phyloP scores from a whole-genome alignment of 1,140 invertebrate species.

The Octopus bimaculoides region DNA sequence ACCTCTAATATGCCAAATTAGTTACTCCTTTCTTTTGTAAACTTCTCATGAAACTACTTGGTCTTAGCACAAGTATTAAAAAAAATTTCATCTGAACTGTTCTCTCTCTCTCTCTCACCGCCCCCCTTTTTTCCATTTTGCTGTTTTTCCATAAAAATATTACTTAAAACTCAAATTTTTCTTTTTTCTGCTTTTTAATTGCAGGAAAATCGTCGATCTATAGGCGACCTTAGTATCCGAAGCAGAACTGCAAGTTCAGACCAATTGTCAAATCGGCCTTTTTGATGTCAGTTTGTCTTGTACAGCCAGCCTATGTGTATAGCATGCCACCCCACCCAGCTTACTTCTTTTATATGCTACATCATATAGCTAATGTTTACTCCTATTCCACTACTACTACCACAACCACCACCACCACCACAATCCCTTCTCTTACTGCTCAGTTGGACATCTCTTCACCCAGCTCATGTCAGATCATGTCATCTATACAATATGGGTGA shows the following conservation, averaged over 20 bases:
- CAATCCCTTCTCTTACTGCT: conserved; percentile 20
- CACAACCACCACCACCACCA: conserved; percentile 11
- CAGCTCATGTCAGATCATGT: conserved; percentile 10
- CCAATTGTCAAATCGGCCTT: conserved; percentile 44
- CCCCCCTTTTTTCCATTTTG: no score
- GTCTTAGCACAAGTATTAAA: no score
- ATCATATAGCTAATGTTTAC: conserved; percentile 9
- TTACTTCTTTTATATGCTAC: neutral
- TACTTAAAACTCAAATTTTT: no score
- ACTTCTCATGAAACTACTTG: no score
- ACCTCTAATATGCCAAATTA: no score
- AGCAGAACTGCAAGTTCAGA: conserved; percentile 51
- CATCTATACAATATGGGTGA: neutral
- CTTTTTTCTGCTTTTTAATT: conserved; percentile 20
- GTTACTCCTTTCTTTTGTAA: no score
- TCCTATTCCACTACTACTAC: conserved; percentile 13
- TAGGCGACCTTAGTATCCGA: conserved; percentile 46
- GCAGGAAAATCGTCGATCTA: conserved; percentile 49
- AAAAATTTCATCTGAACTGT: no score
- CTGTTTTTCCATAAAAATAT: no score
- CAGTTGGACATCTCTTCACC: conserved; percentile 7
- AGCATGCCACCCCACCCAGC: neutral
- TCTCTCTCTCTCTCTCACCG: no score
- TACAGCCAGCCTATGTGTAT: conserved; percentile 15
- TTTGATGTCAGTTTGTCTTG: conserved; percentile 31